Base-by-base conservation (phyloP, 2,888 invertebrate species). In the Nysson spinosus region DNA sequence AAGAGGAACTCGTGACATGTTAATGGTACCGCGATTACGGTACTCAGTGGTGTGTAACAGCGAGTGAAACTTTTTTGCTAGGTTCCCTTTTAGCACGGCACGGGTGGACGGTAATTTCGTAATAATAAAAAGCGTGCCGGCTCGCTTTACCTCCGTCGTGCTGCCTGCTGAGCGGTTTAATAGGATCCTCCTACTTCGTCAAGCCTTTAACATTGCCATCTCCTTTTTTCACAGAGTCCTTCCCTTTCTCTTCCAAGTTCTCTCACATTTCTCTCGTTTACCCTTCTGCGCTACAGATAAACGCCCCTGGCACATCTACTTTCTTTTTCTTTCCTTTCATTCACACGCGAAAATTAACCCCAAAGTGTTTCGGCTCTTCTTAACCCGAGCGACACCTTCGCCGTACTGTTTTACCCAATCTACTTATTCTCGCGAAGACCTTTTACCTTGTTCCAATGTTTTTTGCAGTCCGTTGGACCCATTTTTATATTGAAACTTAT, bases 161-260 rank as follows among this genome's bases (percentile, higher is more conserved):
- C 71, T 67, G 73, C 80, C 79, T 72, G 81, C 78, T 81, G 80
- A 69, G 81, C 78, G 70, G 78, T 73, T 76, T 82, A 82, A 82
- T 78, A 69, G 81, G 82, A 71, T 74, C 75, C 75, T 76, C 78
- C 77, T 77, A 72, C 72, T 75, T 54, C 70, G 66, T 67, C 74
- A 67, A 70, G 61, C 68, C 72, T 77, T 69, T 65, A 63, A 51
- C 67, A 54, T 50, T 64, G 42, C 19, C 46, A 52, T 61, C 58
- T 56, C 54, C 44, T 58, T 74, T 69, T 67, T 73, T 73, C 69
- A 63, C 62, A 51, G 52, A 54, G 28, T 61, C 49, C 50, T 57
- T 43, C 58, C 42, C 67, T 70, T 72, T 62, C 69, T 60, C 56
- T 28, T 60, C 51, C 51, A 43, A 28, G 56, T 43, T 61, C 56